Evolutionary conservation across 2,888 invertebrate species (phyloP).

Genomic region (Dichetophora obliterata): DNA sequence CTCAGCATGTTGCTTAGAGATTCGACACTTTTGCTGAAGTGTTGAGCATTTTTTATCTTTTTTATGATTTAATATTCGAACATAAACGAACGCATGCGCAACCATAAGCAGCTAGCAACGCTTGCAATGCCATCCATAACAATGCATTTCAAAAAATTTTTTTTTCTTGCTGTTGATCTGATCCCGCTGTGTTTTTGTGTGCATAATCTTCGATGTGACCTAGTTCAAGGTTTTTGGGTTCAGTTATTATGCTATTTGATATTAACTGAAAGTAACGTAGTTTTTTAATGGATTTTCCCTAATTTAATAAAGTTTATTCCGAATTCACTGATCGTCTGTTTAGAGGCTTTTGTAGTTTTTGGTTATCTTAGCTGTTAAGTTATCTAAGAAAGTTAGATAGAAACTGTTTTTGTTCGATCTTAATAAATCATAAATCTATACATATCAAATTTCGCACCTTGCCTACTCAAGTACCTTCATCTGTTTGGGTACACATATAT

Average conservation of each 20-base stretch:
- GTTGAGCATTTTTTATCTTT: slow-evolving; percentile 26
- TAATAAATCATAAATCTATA: no score
- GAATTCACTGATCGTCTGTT: background rate
- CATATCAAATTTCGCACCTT: no score
- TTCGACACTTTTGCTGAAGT: slow-evolving; percentile 33
- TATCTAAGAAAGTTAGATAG: background rate
- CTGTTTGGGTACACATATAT: no score
- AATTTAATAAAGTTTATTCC: background rate
- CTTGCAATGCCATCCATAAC: background rate
- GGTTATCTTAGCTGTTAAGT: background rate
- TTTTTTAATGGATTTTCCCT: background rate
- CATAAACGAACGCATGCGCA: background rate
- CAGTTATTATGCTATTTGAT: background rate
- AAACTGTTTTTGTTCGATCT: no score
- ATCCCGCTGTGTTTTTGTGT: background rate
- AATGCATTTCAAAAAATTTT: background rate
- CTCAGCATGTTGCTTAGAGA: slow-evolving; percentile 21
- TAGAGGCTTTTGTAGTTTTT: background rate
- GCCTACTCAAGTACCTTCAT: no score
- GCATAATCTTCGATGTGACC: background rate
- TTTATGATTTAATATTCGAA: slow-evolving; percentile 28
- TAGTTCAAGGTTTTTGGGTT: slow-evolving; percentile 20
- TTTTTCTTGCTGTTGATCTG: background rate
- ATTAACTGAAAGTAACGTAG: background rate
- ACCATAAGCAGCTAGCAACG: background rate